Base-by-base conservation (phyloP, 2,113 vertebrate genomes). In the Sterna hirundo region DNA sequence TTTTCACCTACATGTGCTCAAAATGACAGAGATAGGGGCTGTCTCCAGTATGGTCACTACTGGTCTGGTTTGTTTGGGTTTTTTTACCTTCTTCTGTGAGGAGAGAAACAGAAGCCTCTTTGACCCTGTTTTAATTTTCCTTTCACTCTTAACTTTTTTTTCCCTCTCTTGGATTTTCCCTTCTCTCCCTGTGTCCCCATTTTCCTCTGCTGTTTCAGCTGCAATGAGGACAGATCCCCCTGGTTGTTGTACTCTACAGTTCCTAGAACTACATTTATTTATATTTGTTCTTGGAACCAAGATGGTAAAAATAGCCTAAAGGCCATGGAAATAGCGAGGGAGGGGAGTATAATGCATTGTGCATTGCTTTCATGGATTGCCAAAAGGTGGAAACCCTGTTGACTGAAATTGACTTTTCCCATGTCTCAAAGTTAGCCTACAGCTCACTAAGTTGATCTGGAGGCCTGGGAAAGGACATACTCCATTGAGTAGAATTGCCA, bases 321-420 rank as follows among this genome's bases (percentile, higher is more conserved):
- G 84, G 80, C 62, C 69, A 58, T 80, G 93, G 83, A 97, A 97
- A 86, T 82, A 68, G 54, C 27, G 75, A 90, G 47, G 85, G 75
- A 94, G 46, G 23, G 68, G 74, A 84, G 17, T 82, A 64, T 55
- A 85, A 64, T 84, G 38, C 47, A 49, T 46, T 72, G 23, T 91
- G 47, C 40, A 8, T 40, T 86, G 40, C 84, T 95, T 97, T 97
- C 79, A 94, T 91, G 84, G 47, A 64, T 70, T 89, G 91, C 91
- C 91, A 95, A 95, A 97, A 94, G 38, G 32, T 97, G 76, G 75
- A 88, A 96, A 88, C 89, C 94, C 83, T 21, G 69, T 83, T 83
- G 93, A 74, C 77, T 74, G 36, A 26, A 90, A 76, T 15, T 86
- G 91, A 93, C 70, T 96, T 97, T 97, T 98, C 92, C 79, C 96